Conservation (phyloP, 2,888 invertebrate species). For the Piscicola geometra region DNA sequence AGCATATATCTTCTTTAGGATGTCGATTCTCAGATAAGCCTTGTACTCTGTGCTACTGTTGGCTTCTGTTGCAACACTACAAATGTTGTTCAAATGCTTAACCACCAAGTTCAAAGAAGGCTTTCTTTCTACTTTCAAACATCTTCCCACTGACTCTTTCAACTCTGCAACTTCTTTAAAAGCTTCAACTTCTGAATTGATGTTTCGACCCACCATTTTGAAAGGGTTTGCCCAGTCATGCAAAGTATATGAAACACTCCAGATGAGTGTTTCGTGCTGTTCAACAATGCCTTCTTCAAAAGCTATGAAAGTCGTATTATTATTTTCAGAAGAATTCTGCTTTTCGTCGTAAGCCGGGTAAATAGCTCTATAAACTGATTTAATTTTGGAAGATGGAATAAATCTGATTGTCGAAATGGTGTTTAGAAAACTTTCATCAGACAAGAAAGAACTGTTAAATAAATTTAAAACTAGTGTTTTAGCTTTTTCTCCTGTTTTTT, state of each 20-base stretch:
- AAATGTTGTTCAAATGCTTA: constrained; percentile 38
- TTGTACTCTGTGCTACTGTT: constrained; percentile 37
- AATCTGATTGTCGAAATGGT: constrained; percentile 41
- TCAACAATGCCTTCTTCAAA: constrained; percentile 43
- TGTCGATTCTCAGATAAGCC: constrained; percentile 42
- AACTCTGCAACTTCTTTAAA: constrained; percentile 30
- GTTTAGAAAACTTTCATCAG: constrained; percentile 39
- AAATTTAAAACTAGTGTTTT: constrained; percentile 42
- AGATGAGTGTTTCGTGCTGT: constrained; percentile 41
- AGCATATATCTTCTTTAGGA: constrained; percentile 43
- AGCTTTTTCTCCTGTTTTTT: constrained; percentile 43
- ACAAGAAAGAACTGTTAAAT: constrained; percentile 39
- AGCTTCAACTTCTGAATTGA: constrained; percentile 1
- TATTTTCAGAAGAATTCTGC: not conserved
- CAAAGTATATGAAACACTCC: constrained; percentile 42
- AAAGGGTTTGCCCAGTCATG: constrained; percentile 46
- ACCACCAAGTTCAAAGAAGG: constrained; percentile 39
- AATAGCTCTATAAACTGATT: constrained; percentile 39
- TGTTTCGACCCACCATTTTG: constrained; percentile 40
- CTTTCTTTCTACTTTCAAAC: constrained; percentile 38
- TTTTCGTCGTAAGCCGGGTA: constrained; percentile 37
- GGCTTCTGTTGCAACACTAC: constrained; percentile 2
- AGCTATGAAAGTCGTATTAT: constrained; percentile 39
- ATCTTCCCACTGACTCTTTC: constrained; percentile 33
- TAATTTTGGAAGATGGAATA: constrained; percentile 42